Evolutionary conservation across 2,113 vertebrate genomes (phyloP).

Genomic region (Entosphenus tridentatus): DNA sequence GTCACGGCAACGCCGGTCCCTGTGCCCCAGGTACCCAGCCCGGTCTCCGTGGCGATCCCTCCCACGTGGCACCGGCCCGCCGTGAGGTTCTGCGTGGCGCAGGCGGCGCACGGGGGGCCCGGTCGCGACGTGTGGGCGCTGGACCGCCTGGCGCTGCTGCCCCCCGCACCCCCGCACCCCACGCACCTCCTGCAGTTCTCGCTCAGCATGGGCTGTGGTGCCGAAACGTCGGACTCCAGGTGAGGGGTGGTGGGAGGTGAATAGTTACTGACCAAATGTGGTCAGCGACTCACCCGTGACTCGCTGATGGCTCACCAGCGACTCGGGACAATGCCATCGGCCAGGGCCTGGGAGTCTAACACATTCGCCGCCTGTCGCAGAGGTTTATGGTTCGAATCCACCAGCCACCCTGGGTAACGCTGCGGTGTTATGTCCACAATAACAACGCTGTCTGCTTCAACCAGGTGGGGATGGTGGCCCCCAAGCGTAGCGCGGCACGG

Average conservation of each 20-base stretch:
- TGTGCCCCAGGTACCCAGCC: constrained; percentile 42
- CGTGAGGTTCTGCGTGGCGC: constrained; percentile 77
- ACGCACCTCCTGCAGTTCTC: constrained; percentile 90
- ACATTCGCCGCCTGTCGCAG: too few relatives aligned
- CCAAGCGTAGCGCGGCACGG: too few relatives aligned
- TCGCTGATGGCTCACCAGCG: too few relatives aligned
- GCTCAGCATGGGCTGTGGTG: constrained; percentile 84
- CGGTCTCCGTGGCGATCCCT: constrained; percentile 58
- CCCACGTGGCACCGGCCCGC: constrained; percentile 59
- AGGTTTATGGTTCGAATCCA: too few relatives aligned
- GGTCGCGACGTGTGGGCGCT: constrained; percentile 65
- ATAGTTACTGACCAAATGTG: too few relatives aligned
- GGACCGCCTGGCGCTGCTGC: constrained; percentile 75
- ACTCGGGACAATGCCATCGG: too few relatives aligned
- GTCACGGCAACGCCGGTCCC: constrained; percentile 9
- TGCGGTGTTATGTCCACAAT: too few relatives aligned
- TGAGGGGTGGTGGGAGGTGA: constrained; percentile 15
- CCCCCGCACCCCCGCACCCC: constrained; percentile 45
- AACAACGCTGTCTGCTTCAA: too few relatives aligned
- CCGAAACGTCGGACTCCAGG: constrained; percentile 83
- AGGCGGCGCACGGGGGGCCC: constrained; percentile 50
- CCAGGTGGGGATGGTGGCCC: too few relatives aligned
- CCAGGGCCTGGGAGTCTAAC: too few relatives aligned
- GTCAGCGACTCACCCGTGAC: too few relatives aligned
- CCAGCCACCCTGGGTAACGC: too few relatives aligned